Evolutionary conservation across 2,888 invertebrate genomes (phyloP), one percentile per base, ranked within the genome.

Genomic region (Stictocephala bisonia): DNA sequence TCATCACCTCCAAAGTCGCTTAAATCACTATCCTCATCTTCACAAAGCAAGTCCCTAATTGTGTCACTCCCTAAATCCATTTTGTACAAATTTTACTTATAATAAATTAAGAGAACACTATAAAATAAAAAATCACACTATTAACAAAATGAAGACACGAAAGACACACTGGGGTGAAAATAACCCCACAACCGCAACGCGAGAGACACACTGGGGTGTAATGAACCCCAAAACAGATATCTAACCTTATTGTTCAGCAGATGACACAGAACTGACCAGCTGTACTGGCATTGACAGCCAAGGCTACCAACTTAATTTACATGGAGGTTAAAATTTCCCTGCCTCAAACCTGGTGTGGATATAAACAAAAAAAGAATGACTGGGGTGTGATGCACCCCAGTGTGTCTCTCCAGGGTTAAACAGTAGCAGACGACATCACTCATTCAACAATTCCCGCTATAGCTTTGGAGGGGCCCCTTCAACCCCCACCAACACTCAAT

Each of bases 231-330:
- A n/a, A n/a, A n/a, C n/a, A n/a, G n/a, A n/a, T 56, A 24, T 56
- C 24, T 24, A 22, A 24, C 24, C 24, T 56, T 56, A 26, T 24
- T 56, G 56, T 56, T 24, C 26, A 2, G 22, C 20, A 26, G 24
- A 7, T 15, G 15, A 24, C 3, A 26, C 56, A 56, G 11, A 56
- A 56, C 20, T 56, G 56, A 56, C 56, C 20, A 20, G 26, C 20
- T 15, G 4, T 56, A 56, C 26, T 56, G 56, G 26, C 4, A 15
- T 15, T 22, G 22, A 26, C 22, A 24, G 56, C 26, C 56, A 56
- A 56, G 56, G 26, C 53, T 53, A 53, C 56, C 56, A 56, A 56
- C 56, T 26, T 56, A 56, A 56, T 56, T 56, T 56, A 56, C 56
- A 56, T 15, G 15, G 56, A 2, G 20, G 15, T 27, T 26, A 24